These are phyloP conservation scores for Drosophila teissieri DNA, from an alignment of 1,140 invertebrate genomes.

Conservation along the genomic window DNA sequence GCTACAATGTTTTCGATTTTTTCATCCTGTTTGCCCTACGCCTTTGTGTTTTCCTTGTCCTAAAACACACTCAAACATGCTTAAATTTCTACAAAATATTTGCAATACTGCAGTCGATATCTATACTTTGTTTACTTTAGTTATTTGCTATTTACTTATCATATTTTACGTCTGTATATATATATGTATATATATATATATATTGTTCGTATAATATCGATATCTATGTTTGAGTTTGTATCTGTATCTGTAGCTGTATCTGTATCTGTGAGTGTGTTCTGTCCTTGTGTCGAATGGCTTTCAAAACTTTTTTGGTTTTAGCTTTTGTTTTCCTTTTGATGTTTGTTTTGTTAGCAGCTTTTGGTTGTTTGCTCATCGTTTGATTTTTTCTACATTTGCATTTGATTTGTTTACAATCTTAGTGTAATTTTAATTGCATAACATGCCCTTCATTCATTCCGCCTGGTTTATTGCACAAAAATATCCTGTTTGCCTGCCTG, in stretches of 20 bases:
- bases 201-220: conserved; percentile 40
- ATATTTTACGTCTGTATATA: conserved; percentile 71
- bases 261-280: conserved; percentile 27
- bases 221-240: conserved; percentile 40
- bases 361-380: conserved; percentile 83
- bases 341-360: conserved; percentile 74
- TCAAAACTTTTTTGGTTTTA: conserved; percentile 52
- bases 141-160: conserved; percentile 79
- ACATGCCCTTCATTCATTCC: conserved; percentile 45
- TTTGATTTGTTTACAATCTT: conserved; percentile 65
- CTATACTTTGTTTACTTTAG: conserved; percentile 76
- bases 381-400: conserved; percentile 81
- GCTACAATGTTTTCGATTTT: conserved; percentile 57
- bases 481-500: conserved; percentile 48
- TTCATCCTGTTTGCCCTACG: conserved; percentile 54
- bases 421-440: conserved; percentile 76
- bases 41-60: conserved; percentile 54
- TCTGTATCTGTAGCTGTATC: conserved; percentile 29
- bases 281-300: conserved; percentile 53
- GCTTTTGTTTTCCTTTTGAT: conserved; percentile 52
- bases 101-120: conserved; percentile 84
- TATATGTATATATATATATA: conserved; percentile 48
- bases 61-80: conserved; percentile 79
- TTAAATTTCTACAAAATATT: conserved; percentile 85
- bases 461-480: conserved; percentile 72